Evolutionary conservation across 2,113 vertebrate genomes (phyloP), one percentile per base, ranked within the genome.

Genomic region (Odocoileus virginianus): DNA sequence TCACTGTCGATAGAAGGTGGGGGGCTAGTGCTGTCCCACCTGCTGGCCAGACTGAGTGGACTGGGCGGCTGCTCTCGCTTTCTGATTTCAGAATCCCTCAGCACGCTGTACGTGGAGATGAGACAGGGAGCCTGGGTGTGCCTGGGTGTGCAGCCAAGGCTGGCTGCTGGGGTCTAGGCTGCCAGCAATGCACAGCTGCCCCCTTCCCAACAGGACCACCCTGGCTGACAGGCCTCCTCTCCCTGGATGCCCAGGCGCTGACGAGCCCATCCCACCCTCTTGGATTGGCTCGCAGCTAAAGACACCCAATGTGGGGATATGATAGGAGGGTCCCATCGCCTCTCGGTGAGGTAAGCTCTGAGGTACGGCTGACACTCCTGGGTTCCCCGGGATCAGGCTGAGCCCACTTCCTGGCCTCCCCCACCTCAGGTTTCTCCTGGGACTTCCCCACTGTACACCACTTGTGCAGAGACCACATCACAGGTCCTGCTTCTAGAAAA

Each of bases 331-430:
- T 36, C 43, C 50, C 52, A 23, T 40, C 4, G 78, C 36, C 7
- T 78, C 23, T 81, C 19, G 60, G 45, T 4, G 27, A 84, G 40
- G 61, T 7, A 40, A 84, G 45, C 45, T 89, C 92, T 60, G 19
- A 5, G 67, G 43, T 13, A 33, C 23, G 0, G 3, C 11, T 17
- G 19, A 64, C 3, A 16, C 19, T n/a, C 76, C n/a, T 4, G 28
- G 58, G 57, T 12, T 55, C 19, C 54, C 82, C 0, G 0, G 23
- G 33, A 47, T 30, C 6, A 23, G 81, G 57, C 17, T 1, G 64
- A 25, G 87, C 40, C 12, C 14, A 11, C 6, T 5, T 33, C 60
- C 87, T 16, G 8, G 12, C 19, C 3, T 10, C 9, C 52, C 55
- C n/a, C 2, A 9, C 19, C 78, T 54, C 14, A 43, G 90, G 43